A percentile compares a stretch with the other conserved stretches of the same genome.
Evolutionary conservation across 1,140 invertebrate genomes (phyloP).

Genomic region (Scaptomyza pallida): DNA sequence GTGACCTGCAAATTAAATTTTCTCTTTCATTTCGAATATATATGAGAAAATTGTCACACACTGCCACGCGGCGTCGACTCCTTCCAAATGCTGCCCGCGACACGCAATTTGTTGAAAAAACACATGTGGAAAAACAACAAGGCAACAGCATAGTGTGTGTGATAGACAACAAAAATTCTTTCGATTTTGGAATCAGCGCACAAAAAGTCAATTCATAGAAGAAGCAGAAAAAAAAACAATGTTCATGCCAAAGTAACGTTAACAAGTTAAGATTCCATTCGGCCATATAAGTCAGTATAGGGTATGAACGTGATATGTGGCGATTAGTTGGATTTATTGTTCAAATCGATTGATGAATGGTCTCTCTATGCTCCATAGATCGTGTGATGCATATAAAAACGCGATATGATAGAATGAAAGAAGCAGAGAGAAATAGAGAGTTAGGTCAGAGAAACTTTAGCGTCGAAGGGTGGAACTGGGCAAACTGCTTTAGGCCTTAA

Average conservation of each 20-base stretch:
- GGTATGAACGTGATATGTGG: conserved; percentile 33
- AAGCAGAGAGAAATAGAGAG: neutral
- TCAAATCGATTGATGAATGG: conserved; percentile 45
- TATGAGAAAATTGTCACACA: conserved; percentile 77
- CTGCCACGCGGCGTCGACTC: conserved; percentile 13
- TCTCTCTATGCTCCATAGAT: conserved; percentile 1
- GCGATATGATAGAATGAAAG: neutral
- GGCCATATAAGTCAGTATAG: neutral
- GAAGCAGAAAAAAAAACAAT: too few species aligned
- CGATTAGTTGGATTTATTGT: conserved; percentile 52
- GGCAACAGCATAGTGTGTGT: conserved; percentile 18
- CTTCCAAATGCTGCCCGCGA: neutral
- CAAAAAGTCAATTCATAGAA: conserved; percentile 22
- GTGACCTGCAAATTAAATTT: conserved; percentile 82
- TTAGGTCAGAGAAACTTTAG: conserved; percentile 19
- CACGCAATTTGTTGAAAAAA: conserved; percentile 35
- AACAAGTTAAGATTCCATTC: conserved; percentile 42
- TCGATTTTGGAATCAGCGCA: conserved; percentile 15
- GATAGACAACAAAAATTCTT: conserved; percentile 12
- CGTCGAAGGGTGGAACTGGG: too few species aligned
- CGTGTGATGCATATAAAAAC: conserved; percentile 39
- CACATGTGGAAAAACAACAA: conserved; percentile 41
- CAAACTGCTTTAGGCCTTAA: conserved; percentile 10
- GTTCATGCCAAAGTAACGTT: conserved; percentile 22
- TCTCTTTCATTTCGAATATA: conserved; percentile 69